Percentiles rank a stretch among this genome's conserved stretches.
phyloP scores from a whole-genome alignment of 2,888 invertebrate species.

The Melanchra persicariae region DNA sequence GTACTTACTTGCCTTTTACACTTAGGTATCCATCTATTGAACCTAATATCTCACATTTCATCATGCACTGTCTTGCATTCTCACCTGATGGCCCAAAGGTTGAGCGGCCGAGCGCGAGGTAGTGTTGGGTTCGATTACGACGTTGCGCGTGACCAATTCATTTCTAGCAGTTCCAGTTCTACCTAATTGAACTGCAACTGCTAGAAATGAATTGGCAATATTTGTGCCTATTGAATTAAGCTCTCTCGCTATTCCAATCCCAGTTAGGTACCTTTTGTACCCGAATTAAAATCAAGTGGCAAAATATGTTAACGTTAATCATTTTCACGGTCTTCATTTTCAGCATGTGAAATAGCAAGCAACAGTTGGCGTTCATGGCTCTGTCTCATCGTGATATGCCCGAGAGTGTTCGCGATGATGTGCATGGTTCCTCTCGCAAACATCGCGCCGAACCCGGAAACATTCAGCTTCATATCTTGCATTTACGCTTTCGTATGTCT shows the following conservation, averaged over 20 bases:
- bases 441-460: constrained; percentile 79
- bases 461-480: constrained; percentile 78
- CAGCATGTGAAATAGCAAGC: constrained; percentile 86
- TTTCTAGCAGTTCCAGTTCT: background rate
- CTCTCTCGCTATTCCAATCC: background rate
- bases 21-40: no score
- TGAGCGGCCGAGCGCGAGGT: background rate
- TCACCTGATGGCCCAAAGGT: background rate
- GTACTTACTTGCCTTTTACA: no score
- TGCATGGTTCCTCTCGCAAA: constrained; percentile 80
- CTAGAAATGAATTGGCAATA: no score
- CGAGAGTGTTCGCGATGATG: constrained; percentile 76
- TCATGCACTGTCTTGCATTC: background rate
- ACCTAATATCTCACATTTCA: no score
- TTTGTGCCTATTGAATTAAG: background rate
- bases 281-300: background rate
- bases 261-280: background rate
- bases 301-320: background rate
- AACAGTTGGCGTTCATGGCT: constrained; percentile 83
- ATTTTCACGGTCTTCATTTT: constrained; percentile 21
- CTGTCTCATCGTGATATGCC: constrained; percentile 74
- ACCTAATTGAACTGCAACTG: no score
- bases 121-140: no score
- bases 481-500: constrained; percentile 72
- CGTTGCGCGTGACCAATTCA: background rate